Evolutionary conservation across 2,113 vertebrate genomes (phyloP).

Genomic region (Microtus montanus): DNA sequence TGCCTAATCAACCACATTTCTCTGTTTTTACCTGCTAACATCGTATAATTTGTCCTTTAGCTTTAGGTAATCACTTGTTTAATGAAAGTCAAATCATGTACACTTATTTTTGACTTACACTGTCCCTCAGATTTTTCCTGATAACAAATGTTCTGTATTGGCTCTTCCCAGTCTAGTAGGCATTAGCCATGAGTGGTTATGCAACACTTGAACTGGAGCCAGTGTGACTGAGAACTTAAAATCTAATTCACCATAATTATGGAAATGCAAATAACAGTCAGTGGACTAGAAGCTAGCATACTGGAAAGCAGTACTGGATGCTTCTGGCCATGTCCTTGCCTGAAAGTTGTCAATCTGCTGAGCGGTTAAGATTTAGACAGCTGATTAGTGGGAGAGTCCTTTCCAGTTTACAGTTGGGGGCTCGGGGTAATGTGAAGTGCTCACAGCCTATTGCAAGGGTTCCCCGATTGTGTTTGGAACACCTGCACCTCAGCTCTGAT

Average conservation of each 20-base stretch:
- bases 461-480: neutral
- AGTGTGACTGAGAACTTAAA: neutral
- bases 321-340: neutral
- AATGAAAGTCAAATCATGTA: conserved; percentile 6
- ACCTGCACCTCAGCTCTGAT: neutral
- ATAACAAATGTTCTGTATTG: neutral
- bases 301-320: neutral
- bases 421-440: neutral
- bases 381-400: neutral
- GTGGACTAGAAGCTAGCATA: neutral
- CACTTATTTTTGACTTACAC: neutral
- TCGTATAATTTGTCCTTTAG: neutral
- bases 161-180: neutral
- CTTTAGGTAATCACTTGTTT: conserved; percentile 36
- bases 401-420: neutral
- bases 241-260: conserved; percentile 20
- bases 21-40: neutral
- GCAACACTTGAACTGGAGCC: neutral
- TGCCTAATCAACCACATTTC: neutral
- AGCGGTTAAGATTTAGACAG: neutral
- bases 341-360: neutral
- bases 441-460: neutral
- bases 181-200: neutral
- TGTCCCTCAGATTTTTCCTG: neutral
- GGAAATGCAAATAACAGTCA: neutral